phyloP scores from a whole-genome alignment of 1,140 invertebrate genomes.

The Drosophila busckii region DNA sequence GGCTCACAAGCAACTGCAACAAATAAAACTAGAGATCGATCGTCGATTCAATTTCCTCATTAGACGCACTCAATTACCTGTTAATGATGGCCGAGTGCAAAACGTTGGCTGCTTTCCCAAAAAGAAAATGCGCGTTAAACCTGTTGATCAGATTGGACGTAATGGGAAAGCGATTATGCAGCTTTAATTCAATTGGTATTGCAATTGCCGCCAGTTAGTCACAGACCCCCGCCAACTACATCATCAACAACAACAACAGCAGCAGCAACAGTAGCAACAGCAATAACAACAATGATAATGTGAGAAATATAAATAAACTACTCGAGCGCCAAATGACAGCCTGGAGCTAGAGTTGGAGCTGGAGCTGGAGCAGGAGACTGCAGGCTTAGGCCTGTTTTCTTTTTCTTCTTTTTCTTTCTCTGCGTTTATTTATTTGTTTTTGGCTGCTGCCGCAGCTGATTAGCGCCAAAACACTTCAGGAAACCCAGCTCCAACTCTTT shows the following conservation, averaged over 20 bases:
- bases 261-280: conserved; percentile 11
- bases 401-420: conserved; percentile 19
- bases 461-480: conserved; percentile 56
- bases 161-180: conserved; percentile 70
- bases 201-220: conserved; percentile 8
- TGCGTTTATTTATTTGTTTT: conserved; percentile 41
- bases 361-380: background rate
- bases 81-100: conserved; percentile 11
- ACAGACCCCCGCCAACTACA: background rate
- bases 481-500: conserved; percentile 61
- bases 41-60: conserved; percentile 61
- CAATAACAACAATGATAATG: background rate
- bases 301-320: conserved; percentile 21
- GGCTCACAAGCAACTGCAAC: too few relatives aligned
- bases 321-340: conserved; percentile 2
- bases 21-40: too few relatives aligned
- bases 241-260: conserved; percentile 8
- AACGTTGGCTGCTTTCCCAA: conserved; percentile 52
- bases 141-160: conserved; percentile 60
- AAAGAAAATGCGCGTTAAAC: conserved; percentile 50
- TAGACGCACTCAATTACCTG: conserved; percentile 67
- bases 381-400: conserved; percentile 20
- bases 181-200: conserved; percentile 51
- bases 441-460: conserved; percentile 36
- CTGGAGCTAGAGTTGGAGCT: background rate